Base-by-base conservation (phyloP, 2,797 vertebrate genomes). In the Phyllotis vaccarum region DNA sequence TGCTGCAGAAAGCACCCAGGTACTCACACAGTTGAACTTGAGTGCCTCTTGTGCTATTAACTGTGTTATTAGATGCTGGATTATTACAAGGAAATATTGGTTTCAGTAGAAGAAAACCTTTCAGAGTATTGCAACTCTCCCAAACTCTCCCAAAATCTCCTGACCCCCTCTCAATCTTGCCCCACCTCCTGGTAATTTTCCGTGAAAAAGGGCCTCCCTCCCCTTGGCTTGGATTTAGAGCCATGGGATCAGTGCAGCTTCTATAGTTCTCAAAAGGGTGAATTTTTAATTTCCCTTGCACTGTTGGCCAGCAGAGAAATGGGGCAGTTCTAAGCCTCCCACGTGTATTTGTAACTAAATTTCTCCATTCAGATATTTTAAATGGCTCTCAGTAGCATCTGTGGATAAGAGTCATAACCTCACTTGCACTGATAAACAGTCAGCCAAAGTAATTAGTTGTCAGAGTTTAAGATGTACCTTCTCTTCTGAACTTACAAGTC, bases 391-490 rank as follows among this genome's bases (percentile, higher is more conserved):
- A 19, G 86, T 54, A 95, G 90, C 98, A 97, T 97, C 98, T 98
- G 91, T 98, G 96, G 97, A 97, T 97, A 90, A 96, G 97, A 96
- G 91, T 95, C 94, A 16, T 97, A 74, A 95, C 88, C 96, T 97
- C 94, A 92, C 89, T 92, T 97, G 89, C 90, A 70, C 98, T 97
- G 90, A 91, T 93, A 56, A 86, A n/a, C 64, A 68, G 13, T 70
- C 91, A 83, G 1, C 78, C 62, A 62, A 54, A 74, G 78, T 89
- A 86, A 70, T 46, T 37, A 27, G 74, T 78, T 70, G 46, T 58
- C 37, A 24, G 62, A 62, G 22, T 81, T 89, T 62, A 95, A 97
- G 97, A 83, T 76, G 86, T 93, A 1, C 82, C 82, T 98, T 74
- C 98, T 98, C 34, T 46, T 8, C 81, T 96, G 90, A 97, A 97